Evolutionary conservation across 2,888 invertebrate genomes (phyloP).

Genomic region (Dione vanillae): DNA sequence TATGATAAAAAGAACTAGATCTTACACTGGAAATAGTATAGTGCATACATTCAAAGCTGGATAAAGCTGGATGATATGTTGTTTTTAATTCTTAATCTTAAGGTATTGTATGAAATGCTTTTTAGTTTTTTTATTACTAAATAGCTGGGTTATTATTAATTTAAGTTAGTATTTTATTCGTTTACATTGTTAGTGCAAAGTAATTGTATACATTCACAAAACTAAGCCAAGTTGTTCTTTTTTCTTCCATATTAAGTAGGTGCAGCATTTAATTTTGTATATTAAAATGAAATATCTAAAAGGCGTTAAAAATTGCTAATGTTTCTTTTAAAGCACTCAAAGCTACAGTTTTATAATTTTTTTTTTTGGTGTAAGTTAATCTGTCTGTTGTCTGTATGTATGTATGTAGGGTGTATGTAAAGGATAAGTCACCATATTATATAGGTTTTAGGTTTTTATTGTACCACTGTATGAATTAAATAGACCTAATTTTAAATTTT

Average conservation of each 20-base stretch:
- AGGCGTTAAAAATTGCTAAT: background rate
- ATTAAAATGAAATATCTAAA: background rate
- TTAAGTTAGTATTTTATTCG: background rate
- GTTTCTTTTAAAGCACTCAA: no score
- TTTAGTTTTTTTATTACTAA: background rate
- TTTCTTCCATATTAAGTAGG: no score
- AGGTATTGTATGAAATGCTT: background rate
- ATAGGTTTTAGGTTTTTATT: background rate
- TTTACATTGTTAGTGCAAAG: background rate
- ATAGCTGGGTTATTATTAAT: background rate
- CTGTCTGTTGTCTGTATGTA: background rate
- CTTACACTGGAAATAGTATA: slow-evolving; percentile 12
- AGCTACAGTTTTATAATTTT: no score
- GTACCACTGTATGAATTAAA: background rate
- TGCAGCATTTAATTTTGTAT: background rate
- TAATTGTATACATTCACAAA: no score
- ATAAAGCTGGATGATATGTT: slow-evolving; percentile 7
- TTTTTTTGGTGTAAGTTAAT: background rate
- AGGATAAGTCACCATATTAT: background rate
- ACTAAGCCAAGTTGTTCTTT: background rate
- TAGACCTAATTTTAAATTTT: background rate
- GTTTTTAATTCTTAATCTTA: background rate
- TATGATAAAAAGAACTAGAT: slow-evolving; percentile 1
- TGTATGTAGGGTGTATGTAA: background rate
- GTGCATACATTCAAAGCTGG: background rate